Conservation (phyloP, 2,113 vertebrate species). For the Sapayoa aenigma region DNA sequence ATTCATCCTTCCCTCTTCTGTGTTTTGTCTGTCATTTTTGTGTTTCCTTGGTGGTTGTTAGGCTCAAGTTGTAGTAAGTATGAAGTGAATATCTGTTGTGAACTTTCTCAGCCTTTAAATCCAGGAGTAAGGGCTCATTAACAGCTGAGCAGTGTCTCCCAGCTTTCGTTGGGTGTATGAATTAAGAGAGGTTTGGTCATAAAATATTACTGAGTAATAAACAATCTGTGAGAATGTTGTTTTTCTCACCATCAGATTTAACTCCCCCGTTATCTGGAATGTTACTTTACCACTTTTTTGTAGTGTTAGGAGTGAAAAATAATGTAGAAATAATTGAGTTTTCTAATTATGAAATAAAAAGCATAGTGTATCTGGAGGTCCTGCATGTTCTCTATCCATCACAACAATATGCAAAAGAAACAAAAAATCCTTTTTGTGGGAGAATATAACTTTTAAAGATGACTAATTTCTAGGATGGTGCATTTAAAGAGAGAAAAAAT, state of each 20-base stretch:
- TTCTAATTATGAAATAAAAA: background rate
- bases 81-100: background rate
- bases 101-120: background rate
- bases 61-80: background rate
- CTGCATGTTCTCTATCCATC: background rate
- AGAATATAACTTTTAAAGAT: background rate
- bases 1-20: background rate
- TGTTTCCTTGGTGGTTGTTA: background rate
- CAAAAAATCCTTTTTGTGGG: background rate
- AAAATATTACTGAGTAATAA: background rate
- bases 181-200: background rate
- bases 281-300: background rate
- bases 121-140: background rate
- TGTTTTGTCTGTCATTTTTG: background rate
- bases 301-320: background rate
- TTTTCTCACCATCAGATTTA: background rate
- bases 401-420: background rate
- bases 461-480: background rate
- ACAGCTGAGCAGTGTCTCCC: background rate
- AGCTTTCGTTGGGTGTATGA: background rate
- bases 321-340: background rate
- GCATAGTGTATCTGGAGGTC: background rate
- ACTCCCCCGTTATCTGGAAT: background rate
- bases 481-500: background rate
- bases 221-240: background rate